Evolutionary conservation across 2,113 vertebrate genomes (phyloP), one percentile per base, ranked within the genome.

Genomic region (Phrynosoma platyrhinos): DNA sequence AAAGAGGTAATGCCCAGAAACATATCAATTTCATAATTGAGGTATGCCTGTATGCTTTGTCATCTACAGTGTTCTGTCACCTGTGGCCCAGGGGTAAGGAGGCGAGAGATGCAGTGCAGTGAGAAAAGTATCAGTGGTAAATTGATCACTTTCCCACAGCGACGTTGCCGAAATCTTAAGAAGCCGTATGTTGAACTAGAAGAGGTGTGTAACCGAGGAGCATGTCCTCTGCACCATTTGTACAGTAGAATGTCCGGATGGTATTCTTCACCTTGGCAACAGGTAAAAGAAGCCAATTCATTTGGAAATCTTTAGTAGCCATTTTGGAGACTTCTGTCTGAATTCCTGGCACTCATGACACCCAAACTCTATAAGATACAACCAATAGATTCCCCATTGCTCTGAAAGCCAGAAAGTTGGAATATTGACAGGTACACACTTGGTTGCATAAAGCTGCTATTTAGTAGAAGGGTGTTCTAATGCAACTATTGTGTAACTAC

Each of bases 201-300:
- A 93, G 98, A 98, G 94, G 77, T 94, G 32, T 99, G 99, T 88
- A 97, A 95, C 95, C 95, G 72, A 79, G 96, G 95, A 47, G 91
- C 95, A 0, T 99, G 99, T 80, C 97, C 96, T 0, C 93, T 94
- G 0, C 93, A 88, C 9, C 94, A 91, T 0, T 71, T 92, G 7
- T 91, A 97, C n/a, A 94, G 21, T 52, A 77, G 91, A 89, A 92
- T 95, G 1, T 94, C 96, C 0, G 98, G 96, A 86, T 99, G 99
- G 99, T 98, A 98, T 83, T 95, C 98, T 0, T 99, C 98, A 0
- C 98, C 98, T 16, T 99, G 99, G 99, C 98, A 98, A 92, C 98
- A 98, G 98, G 99, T 99, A 95, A 58, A 93, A 52, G 0, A 0
- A 1, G 53, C 69, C n/a, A 64, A 1, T 12, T 79, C 76, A 69